Base-by-base conservation (phyloP, 2,113 vertebrate genomes). In the Tylochromis polylepis region DNA sequence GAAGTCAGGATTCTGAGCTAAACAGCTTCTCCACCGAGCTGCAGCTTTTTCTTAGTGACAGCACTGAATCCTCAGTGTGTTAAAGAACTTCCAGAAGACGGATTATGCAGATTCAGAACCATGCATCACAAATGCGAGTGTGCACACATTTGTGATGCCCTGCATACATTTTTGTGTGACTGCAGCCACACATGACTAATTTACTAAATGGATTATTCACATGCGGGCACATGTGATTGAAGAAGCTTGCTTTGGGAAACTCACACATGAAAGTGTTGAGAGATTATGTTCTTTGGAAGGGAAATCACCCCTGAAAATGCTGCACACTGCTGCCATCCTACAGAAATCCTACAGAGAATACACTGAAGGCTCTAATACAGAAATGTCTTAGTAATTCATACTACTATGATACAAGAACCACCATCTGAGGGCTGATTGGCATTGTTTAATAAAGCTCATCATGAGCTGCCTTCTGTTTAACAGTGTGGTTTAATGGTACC, bases 101-200 rank as follows among this genome's bases (percentile, higher is more conserved):
- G 90, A 87, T 92, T 93, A 91, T 92, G 89, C 87, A 91, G 85
- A 93, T 91, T 43, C 81, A 36, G 27, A 49, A 85, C 80, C 56
- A 14, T 43, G 77, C 80, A 67, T 78, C 56, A 72, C 82, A 72
- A 57, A 88, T 79, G 36, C 34, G n/a, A 41, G 36, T 67, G 11
- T 41, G 62, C 36, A 15, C 36, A 70, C 65, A 70, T 43, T 70
- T 43, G 65, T 41, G 12, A 67, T 43, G n/a, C 65, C 12, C 65
- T 70, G 36, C 65, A 70, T 41, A 24, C 65, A 70, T 24, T 43
- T 24, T 24, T 43, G 20, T 38, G 38, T 38, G 62, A 41, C 85
- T 27, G 46, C 81, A 34, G 62, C 85, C 90, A 79, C 70, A 86
- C 87, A 79, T 85, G 88, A 87, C 85, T 70, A 15, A 83, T n/a